phyloP scores from a whole-genome alignment of 2,888 invertebrate species.

The Drosophila setosimentum region DNA sequence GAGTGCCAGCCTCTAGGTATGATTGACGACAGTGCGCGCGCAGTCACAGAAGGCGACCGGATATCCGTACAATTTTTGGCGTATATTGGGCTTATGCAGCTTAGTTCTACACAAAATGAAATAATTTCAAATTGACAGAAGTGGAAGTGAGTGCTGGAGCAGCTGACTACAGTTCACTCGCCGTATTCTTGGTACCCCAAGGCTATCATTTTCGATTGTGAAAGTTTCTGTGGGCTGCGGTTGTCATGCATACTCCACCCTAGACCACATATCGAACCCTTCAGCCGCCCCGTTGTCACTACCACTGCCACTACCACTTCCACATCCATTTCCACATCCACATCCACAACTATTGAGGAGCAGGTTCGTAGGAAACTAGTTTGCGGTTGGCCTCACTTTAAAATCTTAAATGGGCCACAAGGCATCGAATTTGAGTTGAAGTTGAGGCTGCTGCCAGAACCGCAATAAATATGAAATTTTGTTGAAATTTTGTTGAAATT shows the following conservation, averaged over 20 bases:
- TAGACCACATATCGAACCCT: slow-evolving; percentile 30
- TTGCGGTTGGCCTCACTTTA: slow-evolving; percentile 57
- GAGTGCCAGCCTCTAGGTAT: slow-evolving; percentile 55
- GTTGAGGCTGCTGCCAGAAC: slow-evolving; percentile 22
- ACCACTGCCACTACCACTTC: slow-evolving; percentile 11
- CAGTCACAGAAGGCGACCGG: slow-evolving; percentile 17
- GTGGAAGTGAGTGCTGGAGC: slow-evolving; percentile 25
- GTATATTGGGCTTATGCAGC: slow-evolving; percentile 56
- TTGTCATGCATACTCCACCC: slow-evolving; percentile 42
- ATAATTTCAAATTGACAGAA: slow-evolving; percentile 62
- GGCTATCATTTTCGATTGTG: slow-evolving; percentile 82
- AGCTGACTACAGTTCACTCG: slow-evolving; percentile 49
- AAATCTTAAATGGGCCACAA: slow-evolving; percentile 47
- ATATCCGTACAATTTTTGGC: slow-evolving; percentile 40
- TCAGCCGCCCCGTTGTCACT: background rate
- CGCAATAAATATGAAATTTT: slow-evolving; percentile 68
- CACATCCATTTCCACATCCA: no score
- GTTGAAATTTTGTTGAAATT: slow-evolving; percentile 52
- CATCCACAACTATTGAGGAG: slow-evolving; percentile 23
- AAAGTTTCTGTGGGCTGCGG: slow-evolving; percentile 75
- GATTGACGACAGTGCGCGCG: slow-evolving; percentile 22
- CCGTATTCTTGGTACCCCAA: slow-evolving; percentile 54
- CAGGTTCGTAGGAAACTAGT: slow-evolving; percentile 44
- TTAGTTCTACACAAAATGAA: slow-evolving; percentile 60
- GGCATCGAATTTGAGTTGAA: slow-evolving; percentile 22